phyloP scores from a whole-genome alignment of 2,888 invertebrate genomes.

The Lycaena phlaeas region DNA sequence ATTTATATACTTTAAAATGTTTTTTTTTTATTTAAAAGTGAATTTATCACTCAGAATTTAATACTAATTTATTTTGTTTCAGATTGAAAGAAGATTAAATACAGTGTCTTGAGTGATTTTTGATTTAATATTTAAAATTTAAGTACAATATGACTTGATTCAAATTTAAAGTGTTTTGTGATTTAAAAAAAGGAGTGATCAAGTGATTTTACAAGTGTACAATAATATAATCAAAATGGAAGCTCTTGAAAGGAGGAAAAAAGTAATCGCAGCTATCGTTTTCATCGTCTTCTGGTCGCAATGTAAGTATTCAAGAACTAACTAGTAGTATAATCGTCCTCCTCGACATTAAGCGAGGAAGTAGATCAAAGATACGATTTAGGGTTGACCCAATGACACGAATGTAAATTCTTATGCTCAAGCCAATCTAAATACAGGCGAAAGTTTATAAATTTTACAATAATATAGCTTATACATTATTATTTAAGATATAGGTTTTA shows the following conservation, averaged over 20 bases:
- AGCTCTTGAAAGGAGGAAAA: constrained; percentile 55
- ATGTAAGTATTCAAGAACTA: constrained; percentile 44
- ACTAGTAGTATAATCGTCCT: too few relatives aligned
- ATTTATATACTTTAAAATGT: too few relatives aligned
- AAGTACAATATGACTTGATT: constrained; percentile 12
- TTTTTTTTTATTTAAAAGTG: too few relatives aligned
- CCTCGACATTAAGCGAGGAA: too few relatives aligned
- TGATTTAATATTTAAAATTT: constrained; percentile 10
- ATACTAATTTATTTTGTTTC: constrained; percentile 19
- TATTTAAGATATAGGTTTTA: too few relatives aligned
- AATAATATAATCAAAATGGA: constrained; percentile 42
- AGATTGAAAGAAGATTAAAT: constrained; percentile 13
- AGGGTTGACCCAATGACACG: too few relatives aligned
- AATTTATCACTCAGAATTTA: too few relatives aligned
- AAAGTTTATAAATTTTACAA: too few relatives aligned
- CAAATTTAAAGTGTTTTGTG: constrained; percentile 12
- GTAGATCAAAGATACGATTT: too few relatives aligned
- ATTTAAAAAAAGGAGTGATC: constrained; percentile 12
- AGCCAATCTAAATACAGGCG: too few relatives aligned
- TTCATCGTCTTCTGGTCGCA: constrained; percentile 49
- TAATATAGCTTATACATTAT: too few relatives aligned
- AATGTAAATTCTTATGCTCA: too few relatives aligned
- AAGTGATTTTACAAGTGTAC: constrained; percentile 11
- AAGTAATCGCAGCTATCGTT: constrained; percentile 36
- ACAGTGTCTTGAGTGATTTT: background rate